Conservation (phyloP, 2,113 vertebrate genomes). For the Odontesthes bonariensis region DNA sequence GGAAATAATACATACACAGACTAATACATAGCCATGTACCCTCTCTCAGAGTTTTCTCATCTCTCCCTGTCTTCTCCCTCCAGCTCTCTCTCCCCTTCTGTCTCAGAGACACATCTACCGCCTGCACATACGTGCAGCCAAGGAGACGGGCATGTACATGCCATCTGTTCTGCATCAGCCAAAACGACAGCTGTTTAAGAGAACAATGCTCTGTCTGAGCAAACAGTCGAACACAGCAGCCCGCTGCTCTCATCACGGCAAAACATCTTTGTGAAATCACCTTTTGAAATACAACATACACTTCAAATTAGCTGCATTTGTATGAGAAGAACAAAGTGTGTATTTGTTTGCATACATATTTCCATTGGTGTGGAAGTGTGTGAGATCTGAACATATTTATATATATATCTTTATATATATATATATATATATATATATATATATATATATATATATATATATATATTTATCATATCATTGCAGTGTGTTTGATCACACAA, state of each 20-base stretch:
- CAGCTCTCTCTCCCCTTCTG: slow-evolving; percentile 20
- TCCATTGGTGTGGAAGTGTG: slow-evolving; percentile 34
- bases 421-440: too few relatives aligned
- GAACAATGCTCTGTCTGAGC: slow-evolving; percentile 80
- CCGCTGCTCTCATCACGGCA: slow-evolving; percentile 75
- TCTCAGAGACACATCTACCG: slow-evolving; percentile 54
- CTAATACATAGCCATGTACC: neutral
- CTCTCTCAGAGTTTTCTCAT: slow-evolving; percentile 10
- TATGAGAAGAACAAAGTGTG: slow-evolving; percentile 34
- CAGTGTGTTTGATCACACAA: too few relatives aligned
- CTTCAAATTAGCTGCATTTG: slow-evolving; percentile 60
- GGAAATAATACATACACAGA: slow-evolving; percentile 12
- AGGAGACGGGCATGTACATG: slow-evolving; percentile 71
- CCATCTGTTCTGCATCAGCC: slow-evolving; percentile 86
- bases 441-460: neutral
- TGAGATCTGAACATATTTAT: slow-evolving; percentile 35
- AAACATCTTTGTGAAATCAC: slow-evolving; percentile 68
- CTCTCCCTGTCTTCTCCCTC: neutral
- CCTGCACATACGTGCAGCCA: slow-evolving; percentile 65
- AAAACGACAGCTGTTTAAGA: slow-evolving; percentile 86
- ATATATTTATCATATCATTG: too few relatives aligned
- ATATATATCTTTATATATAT: too few relatives aligned
- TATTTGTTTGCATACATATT: slow-evolving; percentile 13
- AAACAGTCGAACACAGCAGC: slow-evolving; percentile 65
- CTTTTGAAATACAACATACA: slow-evolving; percentile 48